A percentile compares a stretch with the other conserved stretches of the same genome.
Conservation (phyloP, 1,140 invertebrate genomes). For the Scaptomyza hsui region DNA sequence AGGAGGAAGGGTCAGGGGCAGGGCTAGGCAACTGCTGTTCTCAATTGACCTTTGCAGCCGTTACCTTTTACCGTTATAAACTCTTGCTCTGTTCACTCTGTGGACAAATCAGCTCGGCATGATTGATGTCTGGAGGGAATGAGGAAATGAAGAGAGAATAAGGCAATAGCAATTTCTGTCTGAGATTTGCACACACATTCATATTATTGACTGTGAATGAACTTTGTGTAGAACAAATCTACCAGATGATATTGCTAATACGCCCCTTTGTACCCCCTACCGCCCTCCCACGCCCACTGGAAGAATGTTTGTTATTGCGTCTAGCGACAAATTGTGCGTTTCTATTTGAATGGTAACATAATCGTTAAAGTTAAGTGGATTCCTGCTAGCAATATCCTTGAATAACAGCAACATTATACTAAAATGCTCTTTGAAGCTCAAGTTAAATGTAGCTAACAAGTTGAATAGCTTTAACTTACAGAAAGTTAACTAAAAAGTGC, state of each 20-base stretch:
- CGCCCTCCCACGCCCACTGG: too few relatives aligned
- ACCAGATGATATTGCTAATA: slow-evolving; percentile 16
- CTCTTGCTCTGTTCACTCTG: slow-evolving; percentile 1
- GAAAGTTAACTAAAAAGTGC: neutral
- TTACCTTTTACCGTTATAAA: slow-evolving; percentile 37
- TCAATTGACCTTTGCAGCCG: slow-evolving; percentile 43
- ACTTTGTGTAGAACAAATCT: slow-evolving; percentile 25
- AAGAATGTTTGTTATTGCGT: neutral
- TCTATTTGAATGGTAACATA: slow-evolving; percentile 44
- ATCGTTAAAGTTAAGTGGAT: slow-evolving; percentile 47
- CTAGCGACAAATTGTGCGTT: slow-evolving; percentile 35
- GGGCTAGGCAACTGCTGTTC: slow-evolving; percentile 8
- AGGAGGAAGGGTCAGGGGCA: slow-evolving; percentile 1
- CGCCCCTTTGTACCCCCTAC: neutral
- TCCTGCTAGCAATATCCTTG: slow-evolving; percentile 2
- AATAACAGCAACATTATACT: slow-evolving; percentile 1
- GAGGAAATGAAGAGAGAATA: slow-evolving; percentile 4
- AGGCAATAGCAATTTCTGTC: slow-evolving; percentile 19
- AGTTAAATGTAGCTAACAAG: slow-evolving; percentile 11
- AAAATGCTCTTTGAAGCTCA: neutral
- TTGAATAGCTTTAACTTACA: slow-evolving; percentile 2
- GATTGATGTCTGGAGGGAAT: slow-evolving; percentile 29
- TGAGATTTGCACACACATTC: slow-evolving; percentile 18
- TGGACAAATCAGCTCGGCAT: slow-evolving; percentile 30
- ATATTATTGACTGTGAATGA: slow-evolving; percentile 44